Evolutionary conservation across 2,888 invertebrate species (phyloP).

Genomic region (Amiota communis): DNA sequence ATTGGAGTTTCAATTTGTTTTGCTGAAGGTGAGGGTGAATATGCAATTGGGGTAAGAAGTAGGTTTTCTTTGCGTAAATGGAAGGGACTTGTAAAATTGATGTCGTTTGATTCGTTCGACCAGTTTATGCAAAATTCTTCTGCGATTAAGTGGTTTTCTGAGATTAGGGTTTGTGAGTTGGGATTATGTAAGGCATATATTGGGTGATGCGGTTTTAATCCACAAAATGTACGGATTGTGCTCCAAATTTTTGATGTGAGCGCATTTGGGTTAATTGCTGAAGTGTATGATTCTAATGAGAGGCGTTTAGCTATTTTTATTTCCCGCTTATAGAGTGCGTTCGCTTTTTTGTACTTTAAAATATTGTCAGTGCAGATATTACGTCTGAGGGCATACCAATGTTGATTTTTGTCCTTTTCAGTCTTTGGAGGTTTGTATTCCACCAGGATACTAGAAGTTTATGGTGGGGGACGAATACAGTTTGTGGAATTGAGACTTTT

Average conservation of each 20-base stretch:
- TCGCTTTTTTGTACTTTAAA: slow-evolving; percentile 15
- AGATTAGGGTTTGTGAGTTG: neutral
- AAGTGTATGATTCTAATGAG: slow-evolving; percentile 10
- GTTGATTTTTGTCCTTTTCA: neutral
- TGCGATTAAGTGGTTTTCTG: neutral
- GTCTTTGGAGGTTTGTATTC: slow-evolving; percentile 7
- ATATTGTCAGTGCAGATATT: slow-evolving; percentile 7
- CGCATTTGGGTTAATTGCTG: slow-evolving; percentile 16
- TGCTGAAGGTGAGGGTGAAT: neutral
- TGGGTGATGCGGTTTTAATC: slow-evolving; percentile 10
- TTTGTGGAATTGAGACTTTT: slow-evolving; percentile 22
- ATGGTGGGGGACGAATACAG: neutral
- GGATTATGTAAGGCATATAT: neutral
- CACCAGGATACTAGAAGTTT: slow-evolving; percentile 17
- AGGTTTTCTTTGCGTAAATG: neutral
- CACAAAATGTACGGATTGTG: slow-evolving; percentile 5
- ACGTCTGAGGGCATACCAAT: neutral
- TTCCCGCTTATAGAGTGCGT: slow-evolving; percentile 9
- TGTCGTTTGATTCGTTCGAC: neutral
- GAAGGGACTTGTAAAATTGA: neutral
- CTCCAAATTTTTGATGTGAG: slow-evolving; percentile 14
- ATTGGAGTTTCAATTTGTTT: neutral
- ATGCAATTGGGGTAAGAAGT: neutral
- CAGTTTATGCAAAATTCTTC: neutral
- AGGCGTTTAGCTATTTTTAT: slow-evolving; percentile 14